phyloP scores from a whole-genome alignment of 2,888 invertebrate genomes.

The Cryptosula pallasiana region DNA sequence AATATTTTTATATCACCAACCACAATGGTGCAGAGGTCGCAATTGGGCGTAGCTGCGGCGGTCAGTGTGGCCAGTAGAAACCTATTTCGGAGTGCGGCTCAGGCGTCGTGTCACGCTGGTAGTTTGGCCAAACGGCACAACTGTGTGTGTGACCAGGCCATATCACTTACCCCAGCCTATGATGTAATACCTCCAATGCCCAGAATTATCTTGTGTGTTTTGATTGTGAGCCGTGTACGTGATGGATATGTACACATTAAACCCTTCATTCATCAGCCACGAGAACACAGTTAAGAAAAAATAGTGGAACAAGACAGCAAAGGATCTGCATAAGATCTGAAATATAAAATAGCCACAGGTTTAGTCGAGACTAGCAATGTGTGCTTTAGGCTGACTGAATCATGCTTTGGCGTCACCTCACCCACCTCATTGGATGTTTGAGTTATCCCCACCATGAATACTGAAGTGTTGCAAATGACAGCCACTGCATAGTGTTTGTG shows the following conservation, averaged over 20 bases:
- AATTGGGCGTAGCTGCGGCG: no score
- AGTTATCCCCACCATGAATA: conserved; percentile 50
- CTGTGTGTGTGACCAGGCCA: no score
- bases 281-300: conserved; percentile 50
- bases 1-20: no score
- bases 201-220: conserved; percentile 44
- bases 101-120: no score
- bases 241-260: conserved; percentile 53
- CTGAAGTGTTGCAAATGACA: conserved; percentile 44
- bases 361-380: no score
- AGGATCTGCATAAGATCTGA: conserved; percentile 47
- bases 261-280: conserved; percentile 55
- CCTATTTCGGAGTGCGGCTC: no score
- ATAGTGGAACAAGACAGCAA: conserved; percentile 50
- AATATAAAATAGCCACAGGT: conserved; percentile 24
- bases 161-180: conserved; percentile 50
- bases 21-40: no score
- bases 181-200: conserved; percentile 48
- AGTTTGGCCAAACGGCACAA: no score
- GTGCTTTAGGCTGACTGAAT: no score
- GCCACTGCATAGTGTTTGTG: conserved; percentile 51
- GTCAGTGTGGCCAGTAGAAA: no score
- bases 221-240: conserved; percentile 52
- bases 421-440: conserved; percentile 28
- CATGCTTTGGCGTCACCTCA: no score